Base-by-base conservation (phyloP, 1,140 invertebrate species). In the Chironomus tepperi region DNA sequence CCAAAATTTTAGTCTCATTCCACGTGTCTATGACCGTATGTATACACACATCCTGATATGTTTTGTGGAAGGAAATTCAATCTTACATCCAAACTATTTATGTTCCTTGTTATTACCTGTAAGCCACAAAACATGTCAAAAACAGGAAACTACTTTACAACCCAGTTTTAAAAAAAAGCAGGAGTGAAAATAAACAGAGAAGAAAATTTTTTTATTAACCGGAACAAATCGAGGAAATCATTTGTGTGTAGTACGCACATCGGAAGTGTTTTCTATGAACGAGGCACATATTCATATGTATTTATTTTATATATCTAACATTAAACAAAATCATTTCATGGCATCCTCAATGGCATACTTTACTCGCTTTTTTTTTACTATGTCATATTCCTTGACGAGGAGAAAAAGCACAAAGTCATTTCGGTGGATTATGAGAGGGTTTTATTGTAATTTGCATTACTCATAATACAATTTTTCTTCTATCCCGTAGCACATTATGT, bases 401-500 rank as follows among this genome's bases (percentile, higher is more conserved):
- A 47, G 5, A n/a, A 57, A 57, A 57, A 57, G 9, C 47, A 57
- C 47, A 57, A 70, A 70, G 65, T 70, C 65, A 70, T 70, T 70
- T 21, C 65, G 19, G 16, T 70, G 65, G 65, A 70, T 70, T 70
- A 70, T 67, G 64, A 67, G n/a, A 19, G 18, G 16, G n/a, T 19
- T 70, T 70, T 70, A 70, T 70, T 70, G 65, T 70, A 70, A 70
- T 70, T 70, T 70, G 18, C 65, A 70, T 57, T n/a, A 57, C 2
- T 57, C 47, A 57, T n/a, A 57, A 12, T 12, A n/a, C 47, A 57
- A 57, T 57, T 57, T 57, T n/a, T n/a, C 9, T n/a, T 57, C 16
- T 7, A 16, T n/a, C 47, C 12, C 47, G 12, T n/a, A 57, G 12
- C 47, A 57, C 47, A 57, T n/a, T 57, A 57, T 57, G 47, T 15